Percentiles rank a stretch among this genome's conserved stretches.
Evolutionary conservation across 2,888 invertebrate genomes (phyloP).

Genomic region (Griposia aprilina): DNA sequence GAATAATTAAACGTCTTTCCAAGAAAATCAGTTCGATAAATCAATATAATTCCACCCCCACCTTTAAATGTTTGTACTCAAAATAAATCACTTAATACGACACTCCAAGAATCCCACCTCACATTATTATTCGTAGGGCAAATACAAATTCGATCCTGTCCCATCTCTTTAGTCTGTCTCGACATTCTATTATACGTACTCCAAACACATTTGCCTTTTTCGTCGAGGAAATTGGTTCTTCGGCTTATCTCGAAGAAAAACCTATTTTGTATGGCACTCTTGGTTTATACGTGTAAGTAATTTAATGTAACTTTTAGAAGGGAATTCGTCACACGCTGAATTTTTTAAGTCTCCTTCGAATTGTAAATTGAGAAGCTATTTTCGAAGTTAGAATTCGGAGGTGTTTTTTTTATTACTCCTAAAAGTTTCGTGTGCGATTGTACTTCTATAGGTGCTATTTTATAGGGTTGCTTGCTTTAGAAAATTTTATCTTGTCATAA

Average conservation of each 20-base stretch:
- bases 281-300: constrained; percentile 70
- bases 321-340: constrained; percentile 58
- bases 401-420: constrained; percentile 38
- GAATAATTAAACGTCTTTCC: constrained; percentile 17
- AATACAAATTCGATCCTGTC: constrained; percentile 75
- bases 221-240: constrained; percentile 78
- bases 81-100: constrained; percentile 74
- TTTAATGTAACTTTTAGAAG: constrained; percentile 69
- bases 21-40: constrained; percentile 35
- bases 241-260: constrained; percentile 76
- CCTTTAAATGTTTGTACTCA: constrained; percentile 47
- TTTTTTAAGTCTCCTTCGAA: constrained; percentile 54
- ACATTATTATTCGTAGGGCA: constrained; percentile 72
- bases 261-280: constrained; percentile 69
- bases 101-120: constrained; percentile 66
- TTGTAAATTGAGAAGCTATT: constrained; percentile 47
- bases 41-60: constrained; percentile 38
- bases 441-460: constrained; percentile 26
- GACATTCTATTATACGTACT: constrained; percentile 79
- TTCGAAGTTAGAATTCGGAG: constrained; percentile 31
- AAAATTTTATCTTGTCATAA: constrained; percentile 36
- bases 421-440: constrained; percentile 40
- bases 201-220: constrained; percentile 80
- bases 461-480: constrained; percentile 22
- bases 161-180: constrained; percentile 72